phyloP scores from a whole-genome alignment of 2,888 invertebrate genomes.

The Rhopalosiphum nymphaeae region DNA sequence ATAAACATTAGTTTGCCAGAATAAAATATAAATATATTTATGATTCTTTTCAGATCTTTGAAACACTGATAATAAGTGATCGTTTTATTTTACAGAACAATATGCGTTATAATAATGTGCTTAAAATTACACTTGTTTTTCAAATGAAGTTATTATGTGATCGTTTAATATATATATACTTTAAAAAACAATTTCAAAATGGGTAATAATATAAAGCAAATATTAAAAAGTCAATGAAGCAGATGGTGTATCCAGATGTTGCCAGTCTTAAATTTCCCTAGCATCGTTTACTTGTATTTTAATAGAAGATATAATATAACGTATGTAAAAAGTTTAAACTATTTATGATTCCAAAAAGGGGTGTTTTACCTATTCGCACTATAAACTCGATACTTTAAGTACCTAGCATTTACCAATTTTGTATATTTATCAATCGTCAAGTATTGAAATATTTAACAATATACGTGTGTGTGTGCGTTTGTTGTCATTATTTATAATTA shows the following conservation, averaged over 20 bases:
- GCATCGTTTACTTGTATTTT: neutral
- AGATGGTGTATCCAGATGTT: constrained; percentile 58
- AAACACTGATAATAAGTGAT: neutral
- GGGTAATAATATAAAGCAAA: constrained; percentile 39
- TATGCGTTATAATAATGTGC: neutral
- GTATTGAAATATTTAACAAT: neutral
- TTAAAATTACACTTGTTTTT: neutral
- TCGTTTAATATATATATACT: constrained; percentile 19
- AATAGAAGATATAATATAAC: constrained; percentile 27
- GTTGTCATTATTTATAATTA: neutral
- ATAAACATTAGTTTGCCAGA: neutral
- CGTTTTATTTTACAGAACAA: neutral
- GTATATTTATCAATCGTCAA: neutral
- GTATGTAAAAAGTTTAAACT: constrained; percentile 15
- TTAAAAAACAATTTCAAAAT: constrained; percentile 17
- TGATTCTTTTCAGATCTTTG: neutral
- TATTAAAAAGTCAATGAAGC: constrained; percentile 50
- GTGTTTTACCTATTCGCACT: neutral
- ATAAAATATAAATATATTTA: neutral
- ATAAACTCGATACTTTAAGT: neutral
- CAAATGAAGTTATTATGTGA: neutral
- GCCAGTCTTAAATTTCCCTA: constrained; percentile 37
- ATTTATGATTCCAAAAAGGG: neutral
- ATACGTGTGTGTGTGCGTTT: neutral
- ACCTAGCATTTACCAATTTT: neutral